Percentiles rank a stretch among this genome's conserved stretches.
These are phyloP conservation scores for Muscicapa comitata DNA, from an alignment of 2,797 vertebrate genomes.

Conservation along the genomic window DNA sequence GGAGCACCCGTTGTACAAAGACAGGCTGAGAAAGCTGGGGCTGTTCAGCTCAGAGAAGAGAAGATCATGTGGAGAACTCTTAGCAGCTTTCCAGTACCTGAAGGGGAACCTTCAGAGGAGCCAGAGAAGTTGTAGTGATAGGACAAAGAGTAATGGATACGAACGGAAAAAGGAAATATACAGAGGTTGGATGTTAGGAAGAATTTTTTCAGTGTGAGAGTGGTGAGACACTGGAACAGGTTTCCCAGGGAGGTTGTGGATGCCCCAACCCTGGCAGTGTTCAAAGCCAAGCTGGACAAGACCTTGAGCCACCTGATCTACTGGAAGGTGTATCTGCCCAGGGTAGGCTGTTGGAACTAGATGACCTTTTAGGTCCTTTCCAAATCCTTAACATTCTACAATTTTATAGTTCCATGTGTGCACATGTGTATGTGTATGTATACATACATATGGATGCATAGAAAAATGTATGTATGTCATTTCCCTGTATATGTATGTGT, in stretches of 20 bases:
- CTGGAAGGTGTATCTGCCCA: background rate
- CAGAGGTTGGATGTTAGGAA: background rate
- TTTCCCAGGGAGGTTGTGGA: background rate
- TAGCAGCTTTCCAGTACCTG: background rate
- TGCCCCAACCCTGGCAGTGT: background rate
- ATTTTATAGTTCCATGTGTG: background rate
- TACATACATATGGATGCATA: background rate
- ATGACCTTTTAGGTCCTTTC: background rate
- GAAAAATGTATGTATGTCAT: background rate
- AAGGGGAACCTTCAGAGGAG: too few species aligned
- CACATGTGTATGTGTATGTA: rapidly evolving
- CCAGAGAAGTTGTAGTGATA: background rate
- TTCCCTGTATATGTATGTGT: background rate
- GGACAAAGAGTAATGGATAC: background rate
- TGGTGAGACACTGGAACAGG: background rate
- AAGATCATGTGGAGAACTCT: background rate
- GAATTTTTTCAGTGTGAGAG: background rate
- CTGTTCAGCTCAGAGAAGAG: background rate
- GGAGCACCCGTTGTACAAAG: rapidly evolving
- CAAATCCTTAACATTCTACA: background rate
- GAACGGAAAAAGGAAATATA: background rate
- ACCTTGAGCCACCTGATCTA: background rate
- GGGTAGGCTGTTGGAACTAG: background rate
- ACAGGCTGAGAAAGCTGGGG: background rate
- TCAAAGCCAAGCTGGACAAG: background rate